Evolutionary conservation across 1,140 invertebrate species (phyloP), one percentile per base, ranked within the genome.

Genomic region (Medauroidea extradentata): DNA sequence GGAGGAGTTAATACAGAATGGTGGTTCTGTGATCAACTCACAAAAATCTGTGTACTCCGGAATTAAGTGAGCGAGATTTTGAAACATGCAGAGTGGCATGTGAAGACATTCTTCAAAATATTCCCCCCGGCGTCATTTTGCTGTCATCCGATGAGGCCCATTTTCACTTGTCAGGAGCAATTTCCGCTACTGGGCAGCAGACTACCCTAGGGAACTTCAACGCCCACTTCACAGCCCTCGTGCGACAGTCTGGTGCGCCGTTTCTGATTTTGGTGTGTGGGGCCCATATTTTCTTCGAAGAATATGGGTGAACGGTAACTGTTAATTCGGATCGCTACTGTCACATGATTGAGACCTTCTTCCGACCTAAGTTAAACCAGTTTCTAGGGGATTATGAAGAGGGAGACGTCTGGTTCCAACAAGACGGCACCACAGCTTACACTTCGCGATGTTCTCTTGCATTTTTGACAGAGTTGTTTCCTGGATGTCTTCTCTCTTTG

Each of bases 81-180:
- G 4, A 34, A 34, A 34, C 29, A 7, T 11, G 4, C 29, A 34
- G 5, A 34, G 29, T 11, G 4, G 29, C 11, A 11, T 34, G 29
- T 14, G 51, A 34, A 14, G 34, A 14, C 19, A 14, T 53, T 53
- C 23, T 34, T 34, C 29, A 24, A 19, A 34, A 24, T 19, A 34
- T 53, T 24, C 42, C 42, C 24, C 41, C 42, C 24, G 42, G 43
- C 55, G 14, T 38, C 42, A 23, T 57, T 46, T 48, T 48, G 42
- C 8, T 48, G 18, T 27, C 14, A 21, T 42, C 11, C 27, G 69
- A 72, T 59, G 69, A 73, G 63, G 68, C 65, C 52, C 67, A 73
- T 65, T 76, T 73, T 48, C 64, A 71, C 60, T 59, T 73, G 23
- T 64, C 66, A 56, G 69, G 69, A 9, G 65, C 62, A 54, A 53